Evolutionary conservation across 1,140 invertebrate species (phyloP).

Genomic region (Drosophila carrolli): DNA sequence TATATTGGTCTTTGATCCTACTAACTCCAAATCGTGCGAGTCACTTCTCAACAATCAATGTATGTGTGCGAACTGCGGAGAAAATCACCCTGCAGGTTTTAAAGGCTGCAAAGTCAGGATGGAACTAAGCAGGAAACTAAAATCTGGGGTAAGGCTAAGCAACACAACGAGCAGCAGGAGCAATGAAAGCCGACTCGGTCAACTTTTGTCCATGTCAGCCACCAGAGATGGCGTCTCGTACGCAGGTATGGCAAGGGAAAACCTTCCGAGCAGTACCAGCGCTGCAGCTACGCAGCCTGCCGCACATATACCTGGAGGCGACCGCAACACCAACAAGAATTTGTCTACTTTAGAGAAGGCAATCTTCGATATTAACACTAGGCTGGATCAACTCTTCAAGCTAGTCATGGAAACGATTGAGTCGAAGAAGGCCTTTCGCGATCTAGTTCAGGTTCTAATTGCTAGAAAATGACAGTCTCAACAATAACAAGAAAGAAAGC

Average conservation of each 20-base stretch:
- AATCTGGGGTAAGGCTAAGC: neutral
- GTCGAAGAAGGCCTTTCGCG: constrained; percentile 21
- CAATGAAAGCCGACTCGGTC: neutral
- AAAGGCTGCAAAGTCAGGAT: constrained; percentile 4
- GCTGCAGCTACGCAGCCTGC: constrained; percentile 1
- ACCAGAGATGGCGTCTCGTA: constrained; percentile 6
- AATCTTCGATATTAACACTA: constrained; percentile 7
- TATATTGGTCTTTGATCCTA: too few species aligned
- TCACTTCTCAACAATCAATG: constrained; percentile 1
- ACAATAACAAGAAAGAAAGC: too few species aligned
- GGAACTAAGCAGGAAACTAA: constrained; percentile 1
- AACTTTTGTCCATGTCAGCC: constrained; percentile 1
- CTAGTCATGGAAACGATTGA: constrained; percentile 18
- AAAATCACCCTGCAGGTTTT: constrained; percentile 4
- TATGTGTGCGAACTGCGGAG: constrained; percentile 1
- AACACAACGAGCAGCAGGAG: neutral
- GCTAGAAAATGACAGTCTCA: constrained; percentile 18
- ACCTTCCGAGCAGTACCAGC: neutral
- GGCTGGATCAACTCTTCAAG: constrained; percentile 26
- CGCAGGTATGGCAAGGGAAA: constrained; percentile 1
- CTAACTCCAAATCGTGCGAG: constrained; percentile 5
- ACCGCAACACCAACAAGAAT: neutral
- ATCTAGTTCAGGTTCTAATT: constrained; percentile 17
- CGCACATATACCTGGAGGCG: neutral
- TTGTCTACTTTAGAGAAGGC: constrained; percentile 9